These are phyloP conservation scores for Oryzias sinensis DNA, from an alignment of 2,797 vertebrate species.

Conservation along the genomic window DNA sequence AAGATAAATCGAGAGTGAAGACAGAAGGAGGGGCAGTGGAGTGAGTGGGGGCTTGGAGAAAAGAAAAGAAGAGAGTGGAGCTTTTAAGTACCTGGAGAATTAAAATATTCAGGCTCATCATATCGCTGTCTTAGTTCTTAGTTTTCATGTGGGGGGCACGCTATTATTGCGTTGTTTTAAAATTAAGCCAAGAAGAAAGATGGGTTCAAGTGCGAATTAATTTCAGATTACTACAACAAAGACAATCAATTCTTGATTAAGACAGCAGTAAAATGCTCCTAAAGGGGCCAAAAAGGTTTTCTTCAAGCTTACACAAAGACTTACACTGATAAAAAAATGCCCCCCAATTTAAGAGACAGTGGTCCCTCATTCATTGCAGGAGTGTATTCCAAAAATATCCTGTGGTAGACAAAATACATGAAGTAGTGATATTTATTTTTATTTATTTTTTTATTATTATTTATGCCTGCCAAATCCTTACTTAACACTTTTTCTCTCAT, in stretches of 20 bases:
- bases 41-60: conserved; percentile 7
- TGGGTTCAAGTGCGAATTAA: conserved; percentile 99
- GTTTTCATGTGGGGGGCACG: conserved; percentile 86
- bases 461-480: not conserved
- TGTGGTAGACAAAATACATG: too few species aligned
- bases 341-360: too few species aligned
- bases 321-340: conserved; percentile 2
- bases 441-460: too few species aligned
- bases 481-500: conserved; percentile 9
- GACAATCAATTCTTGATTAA: conserved; percentile 91
- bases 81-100: conserved; percentile 90
- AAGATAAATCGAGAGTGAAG: conserved; percentile 86
- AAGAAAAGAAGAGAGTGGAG: conserved; percentile 50
- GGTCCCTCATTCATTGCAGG: conserved; percentile 4
- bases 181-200: conserved; percentile 98
- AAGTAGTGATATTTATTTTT: conserved; percentile 17
- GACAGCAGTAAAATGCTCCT: conserved; percentile 88
- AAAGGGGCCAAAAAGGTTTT: conserved; percentile 83
- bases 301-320: conserved; percentile 23
- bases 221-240: conserved; percentile 99
- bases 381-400: too few species aligned
- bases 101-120: conserved; percentile 90
- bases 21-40: conserved; percentile 41
- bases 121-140: conserved; percentile 88
- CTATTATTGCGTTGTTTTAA: conserved; percentile 94